Evolutionary conservation across 2,113 vertebrate species (phyloP).

Genomic region (Sceloporus undulatus): DNA sequence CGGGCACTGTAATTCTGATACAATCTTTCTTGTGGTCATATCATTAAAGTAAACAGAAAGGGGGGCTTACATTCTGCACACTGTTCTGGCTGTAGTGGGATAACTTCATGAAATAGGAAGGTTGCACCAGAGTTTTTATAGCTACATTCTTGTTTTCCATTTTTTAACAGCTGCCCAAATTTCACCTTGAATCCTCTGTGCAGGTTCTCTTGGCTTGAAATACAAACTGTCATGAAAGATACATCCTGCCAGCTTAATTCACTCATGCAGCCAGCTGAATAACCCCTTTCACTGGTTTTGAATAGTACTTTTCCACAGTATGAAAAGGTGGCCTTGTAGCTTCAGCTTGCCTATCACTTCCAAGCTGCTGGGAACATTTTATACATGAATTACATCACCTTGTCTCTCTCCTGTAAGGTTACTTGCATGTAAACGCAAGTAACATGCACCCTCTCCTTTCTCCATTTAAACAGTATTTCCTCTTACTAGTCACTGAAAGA

Average conservation of each 20-base stretch:
- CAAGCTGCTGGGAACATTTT: neutral
- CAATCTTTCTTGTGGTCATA: slow-evolving; percentile 8
- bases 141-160: slow-evolving; percentile 15
- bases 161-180: slow-evolving; percentile 29
- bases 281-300: neutral
- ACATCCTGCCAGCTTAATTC: slow-evolving; percentile 35
- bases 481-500: neutral
- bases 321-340: neutral
- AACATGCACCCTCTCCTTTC: neutral
- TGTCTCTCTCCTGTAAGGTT: slow-evolving; percentile 26
- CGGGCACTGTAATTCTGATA: neutral
- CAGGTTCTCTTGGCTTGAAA: slow-evolving; percentile 43
- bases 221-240: neutral
- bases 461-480: neutral
- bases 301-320: neutral
- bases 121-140: neutral
- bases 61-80: slow-evolving; percentile 15
- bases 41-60: slow-evolving; percentile 3
- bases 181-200: slow-evolving; percentile 49
- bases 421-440: neutral
- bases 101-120: slow-evolving; percentile 18
- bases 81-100: slow-evolving; percentile 5
- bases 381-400: neutral
- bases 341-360: slow-evolving; percentile 20
- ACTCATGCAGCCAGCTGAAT: slow-evolving; percentile 35